These are phyloP conservation scores for Vanessa atalanta DNA, from an alignment of 1,140 invertebrate genomes.

Conservation along the genomic window DNA sequence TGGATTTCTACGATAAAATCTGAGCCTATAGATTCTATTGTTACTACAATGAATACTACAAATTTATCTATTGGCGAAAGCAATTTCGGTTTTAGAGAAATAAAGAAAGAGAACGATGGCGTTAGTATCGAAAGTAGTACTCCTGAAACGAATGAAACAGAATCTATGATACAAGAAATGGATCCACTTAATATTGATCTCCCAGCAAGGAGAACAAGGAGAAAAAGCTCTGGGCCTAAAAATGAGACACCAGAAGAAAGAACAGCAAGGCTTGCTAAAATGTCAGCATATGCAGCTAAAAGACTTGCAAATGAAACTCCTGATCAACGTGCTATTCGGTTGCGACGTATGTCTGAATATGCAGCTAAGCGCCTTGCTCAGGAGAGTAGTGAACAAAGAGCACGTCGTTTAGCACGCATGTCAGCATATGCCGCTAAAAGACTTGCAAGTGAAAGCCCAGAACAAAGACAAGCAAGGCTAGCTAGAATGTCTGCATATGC, in stretches of 20 bases:
- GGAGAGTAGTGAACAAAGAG: conserved; percentile 79
- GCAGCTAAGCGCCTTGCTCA: conserved; percentile 72
- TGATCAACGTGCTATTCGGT: conserved; percentile 75
- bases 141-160: conserved; percentile 31
- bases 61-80: conserved; percentile 45
- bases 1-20: conserved; percentile 67
- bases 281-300: conserved; percentile 75
- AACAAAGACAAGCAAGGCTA: conserved; percentile 77
- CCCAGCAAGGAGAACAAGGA: conserved; percentile 36
- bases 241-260: conserved; percentile 78
- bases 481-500: conserved; percentile 80
- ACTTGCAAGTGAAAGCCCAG: conserved; percentile 79
- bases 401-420: conserved; percentile 78
- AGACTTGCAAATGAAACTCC: conserved; percentile 81
- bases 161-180: conserved; percentile 48
- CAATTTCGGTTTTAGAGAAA: conserved; percentile 26
- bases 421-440: conserved; percentile 76
- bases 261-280: conserved; percentile 75
- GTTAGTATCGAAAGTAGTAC: conserved; percentile 27
- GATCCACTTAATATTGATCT: conserved; percentile 48
- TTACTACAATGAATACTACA: conserved; percentile 40
- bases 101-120: conserved; percentile 49
- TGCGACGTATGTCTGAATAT: conserved; percentile 76
- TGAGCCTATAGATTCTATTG: conserved; percentile 35
- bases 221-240: conserved; percentile 48